These are phyloP conservation scores for Tyria jacobaeae DNA, from an alignment of 2,888 invertebrate species.

Conservation along the genomic window DNA sequence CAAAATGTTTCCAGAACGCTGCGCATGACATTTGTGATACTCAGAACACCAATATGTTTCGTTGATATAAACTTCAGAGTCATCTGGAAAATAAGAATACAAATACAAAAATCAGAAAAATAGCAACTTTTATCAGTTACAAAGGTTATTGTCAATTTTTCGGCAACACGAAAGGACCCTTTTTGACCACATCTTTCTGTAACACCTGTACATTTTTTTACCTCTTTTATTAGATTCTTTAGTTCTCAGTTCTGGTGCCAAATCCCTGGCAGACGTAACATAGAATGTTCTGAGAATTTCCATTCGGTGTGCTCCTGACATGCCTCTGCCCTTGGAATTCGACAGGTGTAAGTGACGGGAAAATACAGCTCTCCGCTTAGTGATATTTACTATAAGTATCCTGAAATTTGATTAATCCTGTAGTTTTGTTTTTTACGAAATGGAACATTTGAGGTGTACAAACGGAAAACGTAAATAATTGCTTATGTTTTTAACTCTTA, in stretches of 20 bases:
- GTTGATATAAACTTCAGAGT: constrained; percentile 58
- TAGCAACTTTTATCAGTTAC: not conserved
- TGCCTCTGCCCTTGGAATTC: constrained; percentile 84
- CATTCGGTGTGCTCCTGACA: constrained; percentile 89
- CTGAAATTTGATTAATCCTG: constrained; percentile 73
- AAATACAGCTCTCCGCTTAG: constrained; percentile 89
- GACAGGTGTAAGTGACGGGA: constrained; percentile 88
- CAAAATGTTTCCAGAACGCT: constrained; percentile 88
- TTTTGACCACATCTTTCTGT: too few relatives aligned
- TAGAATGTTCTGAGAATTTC: constrained; percentile 92
- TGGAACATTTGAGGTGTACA: too few relatives aligned
- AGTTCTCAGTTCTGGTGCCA: constrained; percentile 67
- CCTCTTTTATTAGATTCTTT: constrained; percentile 58
- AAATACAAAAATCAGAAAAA: constrained; percentile 24
- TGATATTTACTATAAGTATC: constrained; percentile 89
- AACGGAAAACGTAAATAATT: too few relatives aligned
- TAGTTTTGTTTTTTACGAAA: too few relatives aligned
- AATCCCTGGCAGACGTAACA: constrained; percentile 88
- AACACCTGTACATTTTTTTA: too few relatives aligned
- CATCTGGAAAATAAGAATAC: too few relatives aligned
- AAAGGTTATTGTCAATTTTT: too few relatives aligned
- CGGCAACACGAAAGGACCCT: too few relatives aligned
- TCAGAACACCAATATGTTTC: constrained; percentile 95
- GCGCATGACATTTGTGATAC: constrained; percentile 94
- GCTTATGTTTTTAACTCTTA: too few relatives aligned